A percentile compares a stretch with the other conserved stretches of the same genome.
Evolutionary conservation across 2,797 vertebrate species (phyloP).

Genomic region (Psittacula echo): DNA sequence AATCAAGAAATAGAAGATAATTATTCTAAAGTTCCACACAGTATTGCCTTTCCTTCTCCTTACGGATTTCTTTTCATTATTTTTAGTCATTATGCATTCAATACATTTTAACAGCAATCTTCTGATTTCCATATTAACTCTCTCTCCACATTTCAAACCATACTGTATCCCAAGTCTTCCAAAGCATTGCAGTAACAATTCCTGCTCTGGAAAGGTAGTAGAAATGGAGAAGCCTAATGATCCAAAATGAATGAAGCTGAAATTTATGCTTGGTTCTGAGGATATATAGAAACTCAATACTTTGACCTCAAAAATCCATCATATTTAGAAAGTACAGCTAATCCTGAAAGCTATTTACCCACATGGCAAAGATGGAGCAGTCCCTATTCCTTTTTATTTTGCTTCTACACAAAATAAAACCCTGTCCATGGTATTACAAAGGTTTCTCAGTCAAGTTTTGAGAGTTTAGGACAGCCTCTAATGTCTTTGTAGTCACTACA

Average conservation of each 20-base stretch:
- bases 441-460: background rate
- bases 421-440: background rate
- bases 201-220: background rate
- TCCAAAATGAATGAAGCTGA: background rate
- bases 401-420: background rate
- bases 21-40: background rate
- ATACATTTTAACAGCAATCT: background rate
- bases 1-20: background rate
- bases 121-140: background rate
- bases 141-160: background rate
- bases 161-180: background rate
- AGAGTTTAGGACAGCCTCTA: background rate
- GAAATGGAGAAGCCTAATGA: background rate
- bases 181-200: background rate
- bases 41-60: background rate
- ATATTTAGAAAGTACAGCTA: background rate
- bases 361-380: background rate
- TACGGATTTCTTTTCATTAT: accelerated
- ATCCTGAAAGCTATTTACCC: background rate
- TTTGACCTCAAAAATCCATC: background rate
- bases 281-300: background rate
- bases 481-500: background rate
- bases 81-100: background rate
- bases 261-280: background rate
- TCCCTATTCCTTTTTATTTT: background rate